Evolutionary conservation across 2,797 vertebrate species (phyloP), one percentile per base, ranked within the genome.

Genomic region (Rhinophrynus dorsalis): DNA sequence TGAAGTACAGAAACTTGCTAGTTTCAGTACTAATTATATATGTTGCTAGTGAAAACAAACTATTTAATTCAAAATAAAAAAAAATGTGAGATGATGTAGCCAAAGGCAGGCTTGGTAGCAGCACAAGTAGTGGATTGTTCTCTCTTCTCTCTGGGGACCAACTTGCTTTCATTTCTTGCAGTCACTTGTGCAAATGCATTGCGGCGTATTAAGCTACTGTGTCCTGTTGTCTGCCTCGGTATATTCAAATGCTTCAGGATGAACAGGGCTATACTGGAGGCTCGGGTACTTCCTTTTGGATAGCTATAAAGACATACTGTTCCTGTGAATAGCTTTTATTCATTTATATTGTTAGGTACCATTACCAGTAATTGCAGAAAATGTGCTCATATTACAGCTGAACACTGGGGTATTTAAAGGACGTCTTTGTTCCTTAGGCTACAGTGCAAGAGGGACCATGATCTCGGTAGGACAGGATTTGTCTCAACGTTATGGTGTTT

Each of bases 91-190:
- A 52, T 13, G 26, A 20, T 35, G 47, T 32, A 44, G 59, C 58
- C 30, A 47, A 38, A 48, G 50, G 52, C 50, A 18, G n/a, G 5
- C 35, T 65, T 32, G 30, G 6, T 29, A 76, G 70, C 67, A 70
- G 40, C 63, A 79, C 57, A 61, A 35, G 18, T 1, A 0, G 47
- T 15, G 29, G 35, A 61, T 75, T 79, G 52, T 78, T 84, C 37
- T 75, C 0, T 50, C 55, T 26, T 2, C 29, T 44, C 52, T 58
- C 27, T 1, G 69, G 70, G 67, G 54, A 47, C 50, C 30, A 47
- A 50, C 48, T 48, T 59, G 69, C 68, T 79, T 71, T 77, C 42
- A 21, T 48, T 79, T 78, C 77, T 6, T 51, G 35, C 52, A 65
- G 48, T 48, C 23, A 12, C 29, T 70, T 69, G 67, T 64, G 3